Evolutionary conservation across 2,888 invertebrate species (phyloP).

Genomic region (Pegoplata infirma): DNA sequence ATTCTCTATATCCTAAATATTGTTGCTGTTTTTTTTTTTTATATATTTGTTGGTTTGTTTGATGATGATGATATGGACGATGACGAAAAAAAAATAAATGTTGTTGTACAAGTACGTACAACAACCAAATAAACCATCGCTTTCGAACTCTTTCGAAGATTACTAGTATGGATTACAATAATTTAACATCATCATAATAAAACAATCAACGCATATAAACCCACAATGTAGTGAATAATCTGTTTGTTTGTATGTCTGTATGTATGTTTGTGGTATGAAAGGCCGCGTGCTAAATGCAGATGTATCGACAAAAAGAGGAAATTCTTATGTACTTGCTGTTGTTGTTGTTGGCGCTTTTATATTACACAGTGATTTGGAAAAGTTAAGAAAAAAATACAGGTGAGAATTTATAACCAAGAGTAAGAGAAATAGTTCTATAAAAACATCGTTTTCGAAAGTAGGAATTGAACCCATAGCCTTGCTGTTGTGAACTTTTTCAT

Average conservation of each 20-base stretch:
- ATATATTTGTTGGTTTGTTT: slow-evolving; percentile 10
- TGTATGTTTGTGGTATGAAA: slow-evolving; percentile 20
- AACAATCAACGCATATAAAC: slow-evolving; percentile 75
- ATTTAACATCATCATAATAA: slow-evolving; percentile 77
- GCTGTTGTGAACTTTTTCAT: too few species aligned
- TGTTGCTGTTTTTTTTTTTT: slow-evolving; percentile 11
- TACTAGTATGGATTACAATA: slow-evolving; percentile 75
- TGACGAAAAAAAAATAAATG: slow-evolving; percentile 4
- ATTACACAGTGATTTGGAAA: background rate
- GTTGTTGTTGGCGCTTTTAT: too few species aligned
- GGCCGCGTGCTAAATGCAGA: slow-evolving; percentile 62
- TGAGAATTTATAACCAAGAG: too few species aligned
- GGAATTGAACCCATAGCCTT: too few species aligned
- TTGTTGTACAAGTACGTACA: slow-evolving; percentile 19
- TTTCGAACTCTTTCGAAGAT: slow-evolving; percentile 63
- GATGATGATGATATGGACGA: slow-evolving; percentile 68
- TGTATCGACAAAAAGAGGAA: slow-evolving; percentile 50
- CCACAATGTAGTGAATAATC: slow-evolving; percentile 31
- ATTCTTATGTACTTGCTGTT: slow-evolving; percentile 13
- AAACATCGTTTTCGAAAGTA: too few species aligned
- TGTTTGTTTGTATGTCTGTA: slow-evolving; percentile 7
- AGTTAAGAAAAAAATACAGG: too few species aligned
- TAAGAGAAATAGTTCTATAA: too few species aligned
- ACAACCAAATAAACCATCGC: slow-evolving; percentile 44
- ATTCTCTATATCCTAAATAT: slow-evolving; percentile 1